Conservation (phyloP, 2,797 vertebrate genomes). For the Diglossa cyanea region DNA sequence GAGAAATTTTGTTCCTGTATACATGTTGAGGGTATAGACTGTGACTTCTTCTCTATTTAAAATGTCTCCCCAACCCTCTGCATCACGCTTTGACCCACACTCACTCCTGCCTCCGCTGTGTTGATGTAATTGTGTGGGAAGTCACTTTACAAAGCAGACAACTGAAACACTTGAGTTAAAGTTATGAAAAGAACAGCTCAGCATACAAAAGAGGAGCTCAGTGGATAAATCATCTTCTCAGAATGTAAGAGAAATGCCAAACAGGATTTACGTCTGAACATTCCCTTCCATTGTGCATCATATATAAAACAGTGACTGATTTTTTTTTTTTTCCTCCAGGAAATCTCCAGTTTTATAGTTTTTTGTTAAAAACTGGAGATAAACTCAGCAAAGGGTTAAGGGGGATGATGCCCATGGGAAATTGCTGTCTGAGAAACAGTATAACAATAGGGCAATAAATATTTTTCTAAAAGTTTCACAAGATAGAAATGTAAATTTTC, state of each 20-base stretch:
- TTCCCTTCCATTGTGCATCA: neutral
- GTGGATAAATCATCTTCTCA: neutral
- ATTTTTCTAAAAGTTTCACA: neutral
- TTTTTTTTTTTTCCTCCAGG: no score
- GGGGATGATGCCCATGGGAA: neutral
- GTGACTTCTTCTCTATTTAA: neutral
- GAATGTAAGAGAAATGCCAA: neutral
- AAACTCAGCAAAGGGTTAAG: accelerated
- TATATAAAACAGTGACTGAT: neutral
- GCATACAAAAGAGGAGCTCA: neutral
- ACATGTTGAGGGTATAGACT: neutral
- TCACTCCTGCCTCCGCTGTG: neutral
- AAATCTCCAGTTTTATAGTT: neutral
- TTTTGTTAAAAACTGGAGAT: neutral
- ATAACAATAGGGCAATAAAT: neutral
- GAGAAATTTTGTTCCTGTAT: neutral
- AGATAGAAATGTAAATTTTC: neutral
- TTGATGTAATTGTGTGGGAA: neutral
- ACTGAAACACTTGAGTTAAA: neutral
- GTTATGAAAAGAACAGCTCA: neutral
- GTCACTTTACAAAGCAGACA: neutral
- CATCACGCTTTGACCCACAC: accelerated
- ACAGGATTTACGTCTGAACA: neutral
- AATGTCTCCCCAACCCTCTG: neutral
- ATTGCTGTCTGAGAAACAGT: neutral